Percentiles rank a stretch among this genome's conserved stretches.
These are phyloP conservation scores for Leptodactylus fuscus DNA, from an alignment of 2,113 vertebrate genomes.

Conservation along the genomic window DNA sequence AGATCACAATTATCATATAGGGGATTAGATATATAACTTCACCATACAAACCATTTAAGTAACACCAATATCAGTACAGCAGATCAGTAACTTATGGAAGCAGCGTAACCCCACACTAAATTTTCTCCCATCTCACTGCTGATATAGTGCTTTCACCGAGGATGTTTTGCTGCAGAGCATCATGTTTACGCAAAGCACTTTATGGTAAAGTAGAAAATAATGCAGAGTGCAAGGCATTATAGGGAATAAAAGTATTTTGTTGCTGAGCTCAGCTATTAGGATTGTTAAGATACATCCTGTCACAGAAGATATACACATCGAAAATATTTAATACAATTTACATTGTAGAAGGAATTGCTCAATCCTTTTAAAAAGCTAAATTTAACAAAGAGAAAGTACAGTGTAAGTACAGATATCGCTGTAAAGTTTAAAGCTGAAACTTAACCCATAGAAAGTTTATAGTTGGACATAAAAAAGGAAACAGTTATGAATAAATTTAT, in stretches of 20 bases:
- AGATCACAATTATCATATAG: too few relatives aligned
- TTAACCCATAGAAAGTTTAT: not conserved
- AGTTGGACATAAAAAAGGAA: conserved; percentile 10
- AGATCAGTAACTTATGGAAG: too few relatives aligned
- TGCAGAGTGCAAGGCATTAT: not conserved
- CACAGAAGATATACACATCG: not conserved
- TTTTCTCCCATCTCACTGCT: too few relatives aligned
- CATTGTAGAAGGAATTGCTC: not conserved
- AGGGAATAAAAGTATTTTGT: not conserved
- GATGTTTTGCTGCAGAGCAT: too few relatives aligned
- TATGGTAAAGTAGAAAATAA: not conserved
- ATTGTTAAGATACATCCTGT: not conserved
- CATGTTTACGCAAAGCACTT: not conserved
- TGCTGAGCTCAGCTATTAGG: not conserved
- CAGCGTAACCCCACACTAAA: too few relatives aligned
- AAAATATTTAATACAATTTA: conserved; percentile 3
- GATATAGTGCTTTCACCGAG: too few relatives aligned
- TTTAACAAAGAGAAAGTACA: not conserved
- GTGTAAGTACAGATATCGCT: not conserved
- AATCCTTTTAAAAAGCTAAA: not conserved
- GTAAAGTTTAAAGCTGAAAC: conserved; percentile 9
- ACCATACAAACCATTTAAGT: too few relatives aligned
- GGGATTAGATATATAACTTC: too few relatives aligned
- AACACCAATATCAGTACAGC: too few relatives aligned
- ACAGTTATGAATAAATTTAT: conserved; percentile 22